Evolutionary conservation across 1,140 invertebrate species (phyloP), one percentile per base, ranked within the genome.

Genomic region (Dinoponera quadriceps): DNA sequence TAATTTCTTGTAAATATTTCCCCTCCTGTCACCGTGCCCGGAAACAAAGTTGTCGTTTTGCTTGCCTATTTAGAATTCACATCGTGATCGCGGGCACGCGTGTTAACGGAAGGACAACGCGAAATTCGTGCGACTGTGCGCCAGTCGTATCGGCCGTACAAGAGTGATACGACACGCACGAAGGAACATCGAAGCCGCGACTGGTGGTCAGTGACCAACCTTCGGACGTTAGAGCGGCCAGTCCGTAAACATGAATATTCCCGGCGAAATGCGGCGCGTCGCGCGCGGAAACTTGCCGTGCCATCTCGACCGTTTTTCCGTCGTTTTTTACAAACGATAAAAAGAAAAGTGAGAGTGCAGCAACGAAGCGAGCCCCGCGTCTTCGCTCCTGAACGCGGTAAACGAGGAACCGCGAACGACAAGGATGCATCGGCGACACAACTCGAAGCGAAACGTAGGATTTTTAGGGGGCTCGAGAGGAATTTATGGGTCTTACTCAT

Each of bases 181-280:
- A 68, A 7, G 29, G 7, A 78, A 44, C 29, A 16, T 66, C 27
- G 49, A 22, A 38, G 16, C 16, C 49, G 16, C 16, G 25, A 9
- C 3, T n/a, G n/a, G 20, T 25, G 48, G 29, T 20, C 44, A 51
- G 27, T 54, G 60, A 25, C 44, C 27, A 65, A 14, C 13, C 33
- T 38, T 54, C 44, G n/a, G 11, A 25, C 48, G 44, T 66, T 55
- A 55, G 16, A 20, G 66, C 29, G 9, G n/a, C 3, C 27, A 68
- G 13, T 33, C 20, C 22, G 60, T 16, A 77, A 55, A 78, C 11
- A 16, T 7, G n/a, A 33, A 66, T 33, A 11, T 78, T 68, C 74
- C 14, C 49, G 3, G 9, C 16, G 27, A 77, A 29, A 20, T 77
- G 74, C 48, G 54, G 54, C 38, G 60, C 20, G 51, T 16, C 20